Conservation (phyloP, 2,113 vertebrate species). For the Dasyurus viverrinus region DNA sequence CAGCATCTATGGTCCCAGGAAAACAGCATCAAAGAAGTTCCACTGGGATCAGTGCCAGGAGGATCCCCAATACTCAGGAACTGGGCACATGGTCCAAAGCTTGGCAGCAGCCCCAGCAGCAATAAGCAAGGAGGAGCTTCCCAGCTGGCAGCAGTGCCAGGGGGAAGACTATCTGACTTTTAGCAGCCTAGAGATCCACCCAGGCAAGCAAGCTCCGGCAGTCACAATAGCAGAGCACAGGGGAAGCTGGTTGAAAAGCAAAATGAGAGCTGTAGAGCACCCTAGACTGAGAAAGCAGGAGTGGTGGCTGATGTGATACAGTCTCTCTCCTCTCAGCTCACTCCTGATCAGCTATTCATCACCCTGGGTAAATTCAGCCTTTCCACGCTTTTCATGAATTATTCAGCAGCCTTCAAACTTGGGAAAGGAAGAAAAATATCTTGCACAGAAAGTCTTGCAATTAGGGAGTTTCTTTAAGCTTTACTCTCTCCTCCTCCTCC, state of each 20-base stretch:
- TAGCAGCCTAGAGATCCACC: conserved; percentile 37
- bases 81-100: conserved; percentile 58
- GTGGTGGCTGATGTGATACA: conserved; percentile 78
- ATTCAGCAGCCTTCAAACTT: conserved; percentile 86
- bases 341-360: conserved; percentile 82
- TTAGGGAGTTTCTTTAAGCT: conserved; percentile 67
- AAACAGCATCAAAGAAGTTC: conserved; percentile 61
- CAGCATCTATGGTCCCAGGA: conserved; percentile 65
- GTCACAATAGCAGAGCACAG: not conserved
- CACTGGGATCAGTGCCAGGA: conserved; percentile 61
- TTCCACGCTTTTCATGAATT: conserved; percentile 85
- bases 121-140: conserved; percentile 26
- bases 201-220: conserved; percentile 36
- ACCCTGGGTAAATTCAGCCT: conserved; percentile 82
- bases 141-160: conserved; percentile 39
- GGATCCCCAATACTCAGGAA: conserved; percentile 24
- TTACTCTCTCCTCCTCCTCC: conserved; percentile 42
- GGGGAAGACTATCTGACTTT: conserved; percentile 11
- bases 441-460: conserved; percentile 80
- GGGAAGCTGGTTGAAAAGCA: conserved; percentile 49
- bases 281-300: conserved; percentile 74
- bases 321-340: conserved; percentile 76
- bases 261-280: conserved; percentile 53
- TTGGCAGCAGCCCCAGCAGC: conserved; percentile 49
- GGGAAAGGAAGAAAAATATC: conserved; percentile 78